Evolutionary conservation across 2,113 vertebrate genomes (phyloP).

Genomic region (Cyprinodon brontotheroides): DNA sequence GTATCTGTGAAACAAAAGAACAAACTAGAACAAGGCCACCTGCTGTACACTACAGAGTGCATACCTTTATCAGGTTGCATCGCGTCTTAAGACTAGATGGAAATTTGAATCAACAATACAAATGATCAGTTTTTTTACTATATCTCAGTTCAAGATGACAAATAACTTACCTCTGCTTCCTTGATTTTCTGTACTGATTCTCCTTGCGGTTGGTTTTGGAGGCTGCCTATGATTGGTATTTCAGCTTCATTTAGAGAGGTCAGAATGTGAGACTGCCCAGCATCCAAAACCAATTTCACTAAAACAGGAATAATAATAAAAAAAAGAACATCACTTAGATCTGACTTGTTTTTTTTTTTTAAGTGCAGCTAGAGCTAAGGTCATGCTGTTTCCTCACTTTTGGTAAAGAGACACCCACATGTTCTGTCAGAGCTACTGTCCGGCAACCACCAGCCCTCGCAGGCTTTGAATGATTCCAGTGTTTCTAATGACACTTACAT

Average conservation of each 20-base stretch:
- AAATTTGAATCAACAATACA: background rate
- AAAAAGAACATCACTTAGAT: background rate
- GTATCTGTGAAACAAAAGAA: no score
- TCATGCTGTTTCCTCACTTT: background rate
- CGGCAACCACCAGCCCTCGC: background rate
- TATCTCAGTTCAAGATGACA: constrained; percentile 3
- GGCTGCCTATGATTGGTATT: constrained; percentile 19
- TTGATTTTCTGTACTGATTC: constrained; percentile 11
- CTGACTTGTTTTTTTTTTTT: background rate
- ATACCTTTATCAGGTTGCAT: no score
- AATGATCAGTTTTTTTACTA: background rate
- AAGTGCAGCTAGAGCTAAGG: background rate
- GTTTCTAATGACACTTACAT: background rate
- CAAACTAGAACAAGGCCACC: no score
- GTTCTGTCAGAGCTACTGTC: no score
- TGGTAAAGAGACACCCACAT: no score
- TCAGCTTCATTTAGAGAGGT: constrained; percentile 29
- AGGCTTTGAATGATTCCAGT: background rate
- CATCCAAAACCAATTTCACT: constrained; percentile 62
- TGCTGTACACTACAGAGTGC: no score
- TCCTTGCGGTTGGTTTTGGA: background rate
- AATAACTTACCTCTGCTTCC: background rate
- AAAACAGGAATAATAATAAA: constrained; percentile 12
- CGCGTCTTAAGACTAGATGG: no score
- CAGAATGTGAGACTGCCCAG: constrained; percentile 32